Evolutionary conservation across 1,140 invertebrate species (phyloP), one percentile per base, ranked within the genome.

Genomic region (Pygmarrhopalites habei): DNA sequence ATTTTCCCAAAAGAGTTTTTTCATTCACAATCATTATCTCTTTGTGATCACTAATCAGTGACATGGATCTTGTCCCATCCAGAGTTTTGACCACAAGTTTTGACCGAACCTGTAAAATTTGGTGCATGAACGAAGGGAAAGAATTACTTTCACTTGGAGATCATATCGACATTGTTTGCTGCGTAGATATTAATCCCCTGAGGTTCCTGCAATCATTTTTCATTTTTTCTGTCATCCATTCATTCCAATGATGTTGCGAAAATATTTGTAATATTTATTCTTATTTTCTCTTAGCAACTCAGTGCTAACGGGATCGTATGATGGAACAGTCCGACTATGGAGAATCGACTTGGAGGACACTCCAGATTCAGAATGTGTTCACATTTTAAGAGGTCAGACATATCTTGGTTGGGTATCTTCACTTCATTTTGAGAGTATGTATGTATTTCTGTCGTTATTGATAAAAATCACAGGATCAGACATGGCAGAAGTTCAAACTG

Each of bases 21-120:
- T n/a, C n/a, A n/a, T n/a, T n/a, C n/a, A n/a, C n/a, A n/a, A n/a
- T n/a, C n/a, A n/a, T n/a, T n/a, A n/a, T n/a, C n/a, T n/a, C n/a
- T n/a, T n/a, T n/a, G n/a, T n/a, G n/a, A n/a, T n/a, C n/a, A n/a
- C n/a, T n/a, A n/a, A n/a, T n/a, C n/a, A n/a, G n/a, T n/a, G n/a
- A n/a, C n/a, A n/a, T n/a, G n/a, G n/a, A n/a, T n/a, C n/a, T n/a
- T n/a, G n/a, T n/a, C n/a, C n/a, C n/a, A n/a, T n/a, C n/a, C 72
- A 89, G 86, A 74, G 89, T 87, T 75, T 75, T 89, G 53, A 86
- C 88, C 1, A 87, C 87, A 52, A 90, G 87, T 75, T 90, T 90
- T 74, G 88, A 91, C 74, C 77, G 87, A 70, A 90, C 87, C n/a
- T 89, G 87, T 76, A 88, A 88, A 75, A 78, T 90, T 61, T 89